Conservation (phyloP, 2,797 vertebrate species). For the Ptychadena robeensis region DNA sequence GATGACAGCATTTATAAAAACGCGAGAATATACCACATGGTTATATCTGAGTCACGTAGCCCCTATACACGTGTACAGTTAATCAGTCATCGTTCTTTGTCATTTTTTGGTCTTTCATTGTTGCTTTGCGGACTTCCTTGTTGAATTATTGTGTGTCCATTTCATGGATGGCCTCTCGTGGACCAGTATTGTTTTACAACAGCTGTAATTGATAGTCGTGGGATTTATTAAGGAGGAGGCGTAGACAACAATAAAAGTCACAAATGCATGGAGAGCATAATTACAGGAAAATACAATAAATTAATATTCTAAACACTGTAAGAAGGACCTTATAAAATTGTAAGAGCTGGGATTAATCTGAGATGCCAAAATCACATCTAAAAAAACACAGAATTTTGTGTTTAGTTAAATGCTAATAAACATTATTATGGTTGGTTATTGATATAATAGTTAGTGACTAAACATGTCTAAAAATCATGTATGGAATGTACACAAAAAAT, state of each 20-base stretch:
- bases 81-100: no score
- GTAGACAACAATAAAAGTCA: slow-evolving; percentile 7
- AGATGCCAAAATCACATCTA: neutral
- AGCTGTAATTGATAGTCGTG: slow-evolving; percentile 34
- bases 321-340: neutral
- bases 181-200: slow-evolving; percentile 20
- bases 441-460: no score
- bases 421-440: no score
- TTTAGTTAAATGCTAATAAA: no score
- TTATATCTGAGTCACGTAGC: neutral
- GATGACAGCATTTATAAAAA: no score
- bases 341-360: neutral
- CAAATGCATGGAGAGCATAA: neutral
- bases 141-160: slow-evolving; percentile 16
- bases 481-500: neutral
- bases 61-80: neutral
- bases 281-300: neutral
- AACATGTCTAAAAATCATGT: no score
- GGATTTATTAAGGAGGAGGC: slow-evolving; percentile 31
- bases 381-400: no score
- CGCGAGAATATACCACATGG: neutral
- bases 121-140: neutral
- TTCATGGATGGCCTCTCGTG: slow-evolving; percentile 39
- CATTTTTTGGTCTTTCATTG: neutral
- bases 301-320: neutral